Base-by-base conservation (phyloP, 2,888 invertebrate species). In the Agrotis puta region DNA sequence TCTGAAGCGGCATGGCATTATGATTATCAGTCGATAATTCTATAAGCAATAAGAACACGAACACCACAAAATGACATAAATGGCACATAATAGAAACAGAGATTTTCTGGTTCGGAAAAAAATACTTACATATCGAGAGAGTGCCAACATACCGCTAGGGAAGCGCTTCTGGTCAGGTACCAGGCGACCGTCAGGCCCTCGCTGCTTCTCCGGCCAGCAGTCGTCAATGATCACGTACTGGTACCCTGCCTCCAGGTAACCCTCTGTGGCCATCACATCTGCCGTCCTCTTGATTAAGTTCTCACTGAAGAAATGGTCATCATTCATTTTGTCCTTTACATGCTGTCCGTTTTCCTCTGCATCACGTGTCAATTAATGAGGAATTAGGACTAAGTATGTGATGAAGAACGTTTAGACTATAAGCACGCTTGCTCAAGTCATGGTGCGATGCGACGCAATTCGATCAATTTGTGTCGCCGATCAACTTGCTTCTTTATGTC, bases 141-240 rank as follows among this genome's bases (percentile, higher is more conserved):
- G 91, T 0, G 95, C 93, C 85, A 97, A 97, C 81, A 98, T 97
- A 13, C 98, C 98, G 83, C 93, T 96, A 0, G 98, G 98, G 88
- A 98, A 98, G 63, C 98, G 95, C 54, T 94, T 83, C 18, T 94
- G 96, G 88, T 98, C 97, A 0, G 98, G 96, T 53, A 97, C 96
- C 56, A 98, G 93, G 61, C 96, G 95, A 0, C 97, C 97, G 2
- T 96, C 94, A 11, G 91, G 82, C 64, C 97, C 97, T 33, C 98
- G 93, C n/a, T 96, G 87, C 83, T 94, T 96, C 82, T 97, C 97
- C 87, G 97, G 90, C 98, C 98, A 98, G 89, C 98, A 98, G 90
- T 98, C 98, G 84, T 98, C 98, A 56, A 98, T 97, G 64, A 97
- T 97, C 0, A 98, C 92, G 86, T 98, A 98, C 79, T 97, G 96